A percentile compares a stretch with the other conserved stretches of the same genome.
Evolutionary conservation across 2,797 vertebrate species (phyloP).

Genomic region (Pantherophis vulpinus): DNA sequence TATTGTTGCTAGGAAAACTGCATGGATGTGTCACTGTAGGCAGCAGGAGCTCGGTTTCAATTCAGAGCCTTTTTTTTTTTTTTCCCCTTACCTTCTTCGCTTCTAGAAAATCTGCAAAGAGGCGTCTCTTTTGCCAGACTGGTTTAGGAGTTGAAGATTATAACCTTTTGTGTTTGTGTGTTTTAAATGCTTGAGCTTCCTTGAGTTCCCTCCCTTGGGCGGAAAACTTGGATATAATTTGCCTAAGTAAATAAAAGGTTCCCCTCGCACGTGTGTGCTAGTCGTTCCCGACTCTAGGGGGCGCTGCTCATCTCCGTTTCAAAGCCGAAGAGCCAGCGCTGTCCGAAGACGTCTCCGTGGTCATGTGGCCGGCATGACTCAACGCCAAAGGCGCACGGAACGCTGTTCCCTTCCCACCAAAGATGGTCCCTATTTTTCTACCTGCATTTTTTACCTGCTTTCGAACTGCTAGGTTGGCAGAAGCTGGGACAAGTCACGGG

Average conservation of each 20-base stretch:
- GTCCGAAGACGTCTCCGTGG: too few species aligned
- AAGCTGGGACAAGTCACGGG: too few species aligned
- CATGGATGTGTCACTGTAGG: neutral
- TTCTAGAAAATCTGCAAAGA: neutral
- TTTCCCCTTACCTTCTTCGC: neutral
- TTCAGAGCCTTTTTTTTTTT: neutral
- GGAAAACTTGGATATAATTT: neutral
- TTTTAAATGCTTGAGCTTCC: neutral
- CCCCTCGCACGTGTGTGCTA: too few species aligned
- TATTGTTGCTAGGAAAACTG: neutral
- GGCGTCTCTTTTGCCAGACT: neutral
- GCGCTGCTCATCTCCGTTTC: too few species aligned
- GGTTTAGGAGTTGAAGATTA: neutral
- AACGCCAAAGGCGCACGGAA: too few species aligned
- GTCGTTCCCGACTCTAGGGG: too few species aligned
- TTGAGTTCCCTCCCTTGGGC: neutral
- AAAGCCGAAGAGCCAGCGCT: too few species aligned
- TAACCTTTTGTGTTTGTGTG: neutral
- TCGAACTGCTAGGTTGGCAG: too few species aligned
- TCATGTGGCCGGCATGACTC: too few species aligned
- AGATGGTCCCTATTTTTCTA: too few species aligned
- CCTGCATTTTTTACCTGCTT: too few species aligned
- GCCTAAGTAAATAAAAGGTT: neutral
- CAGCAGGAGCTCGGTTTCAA: neutral
- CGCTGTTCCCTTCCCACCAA: too few species aligned